Percentiles rank a stretch among this genome's conserved stretches.
These are phyloP conservation scores for Istiophorus platypterus DNA, from an alignment of 2,113 vertebrate species.

Conservation along the genomic window DNA sequence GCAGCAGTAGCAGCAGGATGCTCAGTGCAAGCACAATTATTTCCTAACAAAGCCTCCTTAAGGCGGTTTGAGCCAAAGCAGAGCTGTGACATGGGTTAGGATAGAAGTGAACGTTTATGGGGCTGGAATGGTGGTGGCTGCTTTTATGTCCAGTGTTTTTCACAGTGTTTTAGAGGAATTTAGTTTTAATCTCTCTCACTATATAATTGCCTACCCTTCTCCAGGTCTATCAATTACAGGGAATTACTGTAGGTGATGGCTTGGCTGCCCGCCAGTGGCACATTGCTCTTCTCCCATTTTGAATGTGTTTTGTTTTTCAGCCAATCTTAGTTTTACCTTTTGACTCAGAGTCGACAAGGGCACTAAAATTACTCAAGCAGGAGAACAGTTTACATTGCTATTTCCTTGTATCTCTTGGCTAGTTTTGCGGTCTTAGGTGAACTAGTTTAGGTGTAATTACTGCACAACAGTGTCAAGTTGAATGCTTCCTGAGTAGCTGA, in stretches of 20 bases:
- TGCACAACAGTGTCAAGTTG: conserved; percentile 1
- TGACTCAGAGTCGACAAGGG: conserved; percentile 21
- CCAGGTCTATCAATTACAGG: background rate
- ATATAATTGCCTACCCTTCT: conserved; percentile 5
- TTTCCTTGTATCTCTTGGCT: conserved; percentile 22
- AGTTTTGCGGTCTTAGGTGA: conserved; percentile 29
- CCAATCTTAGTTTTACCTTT: conserved; percentile 16
- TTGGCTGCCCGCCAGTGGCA: conserved; percentile 1
- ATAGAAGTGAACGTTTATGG: conserved; percentile 14
- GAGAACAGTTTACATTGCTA: background rate
- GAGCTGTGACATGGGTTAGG: conserved; percentile 36
- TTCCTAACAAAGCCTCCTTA: conserved; percentile 47
- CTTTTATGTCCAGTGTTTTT: conserved; percentile 4
- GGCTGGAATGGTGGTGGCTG: background rate
- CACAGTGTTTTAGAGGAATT: conserved; percentile 18
- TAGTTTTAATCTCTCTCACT: background rate
- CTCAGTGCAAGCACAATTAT: conserved; percentile 56
- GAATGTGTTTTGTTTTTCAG: conserved; percentile 4
- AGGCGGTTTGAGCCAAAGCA: conserved; percentile 35
- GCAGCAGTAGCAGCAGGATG: conserved; percentile 51
- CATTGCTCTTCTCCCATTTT: background rate
- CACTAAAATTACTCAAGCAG: conserved; percentile 27
- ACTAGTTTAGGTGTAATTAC: conserved; percentile 35
- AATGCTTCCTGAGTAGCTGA: conserved; percentile 12
- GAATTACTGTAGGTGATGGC: background rate